Percentiles rank a stretch among this genome's conserved stretches.
These are phyloP conservation scores for Archaeoteleia sp. DNA, from an alignment of 2,888 invertebrate genomes.

Conservation along the genomic window DNA sequence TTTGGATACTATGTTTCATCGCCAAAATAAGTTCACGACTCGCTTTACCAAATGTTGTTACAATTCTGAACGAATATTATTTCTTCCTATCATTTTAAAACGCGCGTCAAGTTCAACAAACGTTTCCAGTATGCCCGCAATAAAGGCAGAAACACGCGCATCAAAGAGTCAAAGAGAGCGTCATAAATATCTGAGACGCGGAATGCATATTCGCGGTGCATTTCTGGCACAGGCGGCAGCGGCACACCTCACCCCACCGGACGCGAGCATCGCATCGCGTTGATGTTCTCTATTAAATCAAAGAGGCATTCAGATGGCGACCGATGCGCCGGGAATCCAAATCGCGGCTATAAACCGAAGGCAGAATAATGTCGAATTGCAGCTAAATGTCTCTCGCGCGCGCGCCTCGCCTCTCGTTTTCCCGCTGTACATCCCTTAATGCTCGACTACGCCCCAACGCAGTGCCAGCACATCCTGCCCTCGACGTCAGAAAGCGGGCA, in stretches of 20 bases:
- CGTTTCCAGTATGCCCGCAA: too few relatives aligned
- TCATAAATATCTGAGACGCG: constrained; percentile 24
- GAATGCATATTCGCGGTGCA: constrained; percentile 29
- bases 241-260: constrained; percentile 2
- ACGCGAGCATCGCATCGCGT: constrained; percentile 56
- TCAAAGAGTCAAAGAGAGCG: too few relatives aligned
- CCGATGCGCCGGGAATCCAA: constrained; percentile 68
- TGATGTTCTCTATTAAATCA: constrained; percentile 71
- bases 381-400: constrained; percentile 54
- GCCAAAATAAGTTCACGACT: too few relatives aligned
- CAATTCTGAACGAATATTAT: too few relatives aligned
- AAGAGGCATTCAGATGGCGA: constrained; percentile 68
- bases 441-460: constrained; percentile 39
- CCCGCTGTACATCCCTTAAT: constrained; percentile 32
- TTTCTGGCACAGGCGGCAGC: constrained; percentile 33
- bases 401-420: constrained; percentile 30
- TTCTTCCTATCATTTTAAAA: too few relatives aligned
- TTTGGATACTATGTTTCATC: too few relatives aligned
- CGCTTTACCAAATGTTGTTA: too few relatives aligned
- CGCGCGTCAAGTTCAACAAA: too few relatives aligned
- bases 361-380: constrained; percentile 55
- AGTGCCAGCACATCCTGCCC: constrained; percentile 42
- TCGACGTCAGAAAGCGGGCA: constrained; percentile 16
- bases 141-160: too few relatives aligned
- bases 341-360: constrained; percentile 65